Evolutionary conservation across 2,113 vertebrate species (phyloP), one percentile per base, ranked within the genome.

Genomic region (Phylloscopus whistleri): DNA sequence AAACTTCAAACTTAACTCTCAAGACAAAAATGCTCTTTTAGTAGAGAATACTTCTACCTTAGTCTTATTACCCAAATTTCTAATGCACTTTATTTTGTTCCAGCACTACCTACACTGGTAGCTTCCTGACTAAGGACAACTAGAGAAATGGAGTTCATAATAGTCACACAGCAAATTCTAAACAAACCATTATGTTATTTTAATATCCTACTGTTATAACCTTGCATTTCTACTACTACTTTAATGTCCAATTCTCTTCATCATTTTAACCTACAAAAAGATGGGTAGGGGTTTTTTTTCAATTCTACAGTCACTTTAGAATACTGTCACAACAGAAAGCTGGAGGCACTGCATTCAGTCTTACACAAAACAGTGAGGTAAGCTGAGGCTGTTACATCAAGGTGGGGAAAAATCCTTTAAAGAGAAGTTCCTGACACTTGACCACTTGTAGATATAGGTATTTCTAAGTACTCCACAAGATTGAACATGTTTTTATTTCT

Each of bases 201-300:
- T 49, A 55, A 79, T 13, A 75, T 9, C 18, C 20, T 33, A 55
- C 9, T 43, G 56, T 64, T 60, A 41, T 6, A 72, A 63, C 13
- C 15, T 53, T 76, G 9, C 26, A 31, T 14, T 68, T 67, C 49
- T 64, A 11, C 62, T 85, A 46, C 14, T 1, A 2, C 30, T 75
- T 64, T 52, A 43, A 49, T 20, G 30, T 17, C 33, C 28, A 62
- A 24, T 59, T 90, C 35, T 62, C 18, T 74, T 89, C 69, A 26
- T 30, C 9, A 20, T 37, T 87, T 52, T 73, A 15, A 87, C 20
- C 31, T 30, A 48, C 20, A n/a, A 23, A 72, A 55, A 68, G 37
- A 44, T 9, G 33, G 11, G 48, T 2, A 68, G 7, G 4, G 3
- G 0, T 4, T 5, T 22, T 44, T 44, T 27, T 35, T 16, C 41